A percentile compares a stretch with the other conserved stretches of the same genome.
Conservation (phyloP, 1,140 invertebrate genomes). For the Apis laboriosa region DNA sequence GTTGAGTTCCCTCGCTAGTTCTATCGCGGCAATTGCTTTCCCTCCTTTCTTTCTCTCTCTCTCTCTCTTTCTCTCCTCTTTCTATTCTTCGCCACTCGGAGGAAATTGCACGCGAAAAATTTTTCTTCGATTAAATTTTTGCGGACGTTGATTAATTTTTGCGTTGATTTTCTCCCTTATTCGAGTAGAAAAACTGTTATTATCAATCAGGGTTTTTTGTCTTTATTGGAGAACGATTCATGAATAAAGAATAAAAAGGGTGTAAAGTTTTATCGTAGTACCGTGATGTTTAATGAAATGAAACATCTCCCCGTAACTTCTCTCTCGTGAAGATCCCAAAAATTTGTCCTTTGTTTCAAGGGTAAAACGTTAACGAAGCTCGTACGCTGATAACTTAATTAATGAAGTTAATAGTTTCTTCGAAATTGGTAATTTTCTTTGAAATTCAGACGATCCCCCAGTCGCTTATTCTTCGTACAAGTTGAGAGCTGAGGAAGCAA, state of each 20-base stretch:
- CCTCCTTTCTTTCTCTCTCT: neutral
- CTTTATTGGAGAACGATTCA: neutral
- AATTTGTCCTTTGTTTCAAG: neutral
- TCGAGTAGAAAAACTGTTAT: neutral
- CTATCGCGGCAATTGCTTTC: neutral
- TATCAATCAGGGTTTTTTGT: neutral
- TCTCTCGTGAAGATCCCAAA: neutral
- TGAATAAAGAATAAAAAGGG: neutral
- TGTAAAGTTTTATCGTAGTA: neutral
- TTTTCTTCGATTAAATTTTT: neutral
- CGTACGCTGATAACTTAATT: neutral
- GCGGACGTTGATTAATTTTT: neutral
- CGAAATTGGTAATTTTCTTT: neutral
- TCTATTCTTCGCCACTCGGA: neutral
- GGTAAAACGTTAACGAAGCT: neutral
- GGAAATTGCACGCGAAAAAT: neutral
- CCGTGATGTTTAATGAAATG: neutral
- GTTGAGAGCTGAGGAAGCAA: neutral
- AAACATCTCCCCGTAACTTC: too few relatives aligned
- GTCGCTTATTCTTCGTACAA: neutral
- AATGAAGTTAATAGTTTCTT: neutral
- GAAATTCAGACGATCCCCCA: neutral
- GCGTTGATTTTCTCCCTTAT: neutral
- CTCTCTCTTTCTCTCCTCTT: neutral
- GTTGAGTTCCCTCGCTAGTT: neutral